Evolutionary conservation across 2,797 vertebrate species (phyloP).

Genomic region (Morelia viridis): DNA sequence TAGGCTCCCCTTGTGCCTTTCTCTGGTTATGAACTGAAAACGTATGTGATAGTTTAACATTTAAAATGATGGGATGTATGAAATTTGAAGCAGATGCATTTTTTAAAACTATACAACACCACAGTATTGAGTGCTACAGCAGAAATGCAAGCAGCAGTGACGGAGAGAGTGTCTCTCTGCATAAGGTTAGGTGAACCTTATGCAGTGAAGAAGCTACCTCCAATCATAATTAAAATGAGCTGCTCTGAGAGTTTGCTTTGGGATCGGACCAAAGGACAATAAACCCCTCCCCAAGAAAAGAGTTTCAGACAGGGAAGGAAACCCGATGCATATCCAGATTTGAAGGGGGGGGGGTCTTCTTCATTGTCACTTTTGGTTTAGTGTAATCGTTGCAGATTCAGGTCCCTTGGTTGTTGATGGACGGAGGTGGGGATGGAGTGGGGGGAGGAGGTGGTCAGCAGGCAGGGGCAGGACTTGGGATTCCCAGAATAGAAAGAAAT

Average conservation of each 20-base stretch:
- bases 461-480: not conserved
- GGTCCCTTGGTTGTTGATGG: not conserved
- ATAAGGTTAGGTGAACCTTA: too few species aligned
- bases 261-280: not conserved
- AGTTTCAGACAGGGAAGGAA: not conserved
- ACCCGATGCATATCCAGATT: not conserved
- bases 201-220: not conserved
- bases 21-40: not conserved
- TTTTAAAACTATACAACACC: not conserved
- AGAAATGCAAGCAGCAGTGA: not conserved
- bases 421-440: not conserved
- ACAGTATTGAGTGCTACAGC: not conserved
- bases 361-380: not conserved
- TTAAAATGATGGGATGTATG: not conserved
- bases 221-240: not conserved
- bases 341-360: not conserved
- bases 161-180: not conserved
- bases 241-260: not conserved
- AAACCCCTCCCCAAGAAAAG: not conserved
- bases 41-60: not conserved
- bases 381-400: not conserved
- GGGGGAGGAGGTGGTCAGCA: not conserved
- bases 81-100: not conserved
- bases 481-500: not conserved
- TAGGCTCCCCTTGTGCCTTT: rapidly evolving